phyloP scores from a whole-genome alignment of 2,888 invertebrate genomes.

The Craniophora ligustri region DNA sequence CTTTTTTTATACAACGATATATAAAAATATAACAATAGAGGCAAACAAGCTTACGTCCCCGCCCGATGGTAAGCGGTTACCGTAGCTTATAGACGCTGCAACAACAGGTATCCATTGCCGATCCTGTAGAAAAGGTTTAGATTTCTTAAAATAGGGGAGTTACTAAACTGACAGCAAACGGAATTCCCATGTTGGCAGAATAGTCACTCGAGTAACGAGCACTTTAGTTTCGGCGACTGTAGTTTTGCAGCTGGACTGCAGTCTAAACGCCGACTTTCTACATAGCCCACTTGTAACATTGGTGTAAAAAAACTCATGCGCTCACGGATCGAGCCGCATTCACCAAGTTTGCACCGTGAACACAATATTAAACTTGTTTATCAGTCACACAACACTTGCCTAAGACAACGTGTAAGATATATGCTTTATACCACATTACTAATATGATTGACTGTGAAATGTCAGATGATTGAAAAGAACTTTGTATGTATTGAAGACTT shows the following conservation, averaged over 20 bases:
- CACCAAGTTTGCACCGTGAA: slow-evolving; percentile 17
- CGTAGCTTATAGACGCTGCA: too few species aligned
- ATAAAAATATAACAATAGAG: too few species aligned
- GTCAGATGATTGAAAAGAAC: slow-evolving; percentile 10
- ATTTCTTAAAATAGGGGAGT: too few species aligned
- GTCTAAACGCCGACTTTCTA: background rate
- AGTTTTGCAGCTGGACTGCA: background rate
- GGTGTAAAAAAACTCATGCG: slow-evolving; percentile 1
- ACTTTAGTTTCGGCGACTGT: too few species aligned
- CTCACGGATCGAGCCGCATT: background rate
- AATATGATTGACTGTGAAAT: slow-evolving; percentile 17
- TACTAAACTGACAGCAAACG: too few species aligned
- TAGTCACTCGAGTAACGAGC: too few species aligned
- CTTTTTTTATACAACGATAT: too few species aligned
- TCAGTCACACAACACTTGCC: slow-evolving; percentile 20
- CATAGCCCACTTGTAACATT: slow-evolving; percentile 18
- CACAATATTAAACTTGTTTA: slow-evolving; percentile 17
- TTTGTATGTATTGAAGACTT: slow-evolving; percentile 1
- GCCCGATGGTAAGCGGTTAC: too few species aligned
- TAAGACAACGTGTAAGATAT: slow-evolving; percentile 17
- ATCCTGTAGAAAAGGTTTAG: too few species aligned
- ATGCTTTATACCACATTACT: slow-evolving; percentile 5
- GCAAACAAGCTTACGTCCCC: too few species aligned
- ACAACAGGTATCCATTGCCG: too few species aligned
- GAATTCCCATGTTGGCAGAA: too few species aligned